phyloP scores from a whole-genome alignment of 2,888 invertebrate genomes.

The Lycophotia porphyrea region DNA sequence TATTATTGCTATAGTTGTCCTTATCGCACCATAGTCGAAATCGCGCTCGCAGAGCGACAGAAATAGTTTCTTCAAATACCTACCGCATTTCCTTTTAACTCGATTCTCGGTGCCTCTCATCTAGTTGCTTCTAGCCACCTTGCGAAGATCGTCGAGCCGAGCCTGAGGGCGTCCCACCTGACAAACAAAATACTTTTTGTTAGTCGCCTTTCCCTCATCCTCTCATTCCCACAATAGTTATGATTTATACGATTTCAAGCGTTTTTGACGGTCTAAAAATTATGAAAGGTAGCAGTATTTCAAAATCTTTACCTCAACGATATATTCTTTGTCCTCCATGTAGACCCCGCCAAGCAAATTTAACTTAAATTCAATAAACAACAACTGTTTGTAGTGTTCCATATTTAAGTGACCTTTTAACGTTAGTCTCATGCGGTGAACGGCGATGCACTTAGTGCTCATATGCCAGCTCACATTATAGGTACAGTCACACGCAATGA shows the following conservation, averaged over 20 bases:
- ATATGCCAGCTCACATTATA: neutral
- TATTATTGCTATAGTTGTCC: no score
- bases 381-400: neutral
- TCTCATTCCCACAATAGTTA: no score
- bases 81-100: no score
- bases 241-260: neutral
- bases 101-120: no score
- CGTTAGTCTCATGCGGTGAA: neutral
- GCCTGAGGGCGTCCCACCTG: no score
- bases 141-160: no score
- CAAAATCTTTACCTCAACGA: neutral
- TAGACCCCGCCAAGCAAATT: neutral
- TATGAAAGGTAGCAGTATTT: neutral
- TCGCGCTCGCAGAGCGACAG: no score
- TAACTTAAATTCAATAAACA: neutral
- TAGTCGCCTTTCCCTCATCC: no score
- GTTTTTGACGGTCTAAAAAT: neutral
- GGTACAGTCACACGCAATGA: neutral
- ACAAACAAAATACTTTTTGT: no score
- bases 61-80: no score
- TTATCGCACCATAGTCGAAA: no score
- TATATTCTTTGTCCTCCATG: neutral
- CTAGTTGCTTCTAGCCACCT: no score
- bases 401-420: constrained; percentile 5
- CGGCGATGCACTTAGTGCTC: constrained; percentile 23